Base-by-base conservation (phyloP, 1,140 invertebrate genomes). In the Eumaeus atala region DNA sequence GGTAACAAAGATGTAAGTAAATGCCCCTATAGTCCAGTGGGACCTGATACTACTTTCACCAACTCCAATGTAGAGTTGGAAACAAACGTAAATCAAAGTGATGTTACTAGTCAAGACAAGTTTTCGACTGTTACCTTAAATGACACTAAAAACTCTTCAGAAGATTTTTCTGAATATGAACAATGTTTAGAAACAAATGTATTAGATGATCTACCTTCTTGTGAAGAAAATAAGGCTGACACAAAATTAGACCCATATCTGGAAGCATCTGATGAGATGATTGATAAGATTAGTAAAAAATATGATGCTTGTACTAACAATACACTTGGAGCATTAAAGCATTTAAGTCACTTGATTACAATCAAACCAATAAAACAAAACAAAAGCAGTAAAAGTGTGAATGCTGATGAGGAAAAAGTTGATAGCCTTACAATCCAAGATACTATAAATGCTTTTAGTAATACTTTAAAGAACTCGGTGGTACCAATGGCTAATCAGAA, bases 301-400 rank as follows among this genome's bases (percentile, higher is more conserved):
- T 37, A 55, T 56, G 60, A 56, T 28, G 61, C 33, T 42, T 37
- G 11, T 28, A 9, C 56, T 17, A 59, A 64, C 54, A 64, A 61
- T 18, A 62, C 76, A 42, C 56, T 80, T 54, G 64, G 64, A 52
- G 71, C 64, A 1, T 65, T 82, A 44, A 80, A 80, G 66, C 72
- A 68, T 59, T 65, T 84, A 51, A 77, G 78, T 64, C 71, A 75
- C 62, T 63, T 76, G 9, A 72, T 79, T 48, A 81, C 76, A 34
- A 59, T 84, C 2, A 84, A 84, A 60, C 51, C 68, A 28, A 53
- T 76, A 49, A 53, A 49, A 58, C 57, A 64, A 44, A 38, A 9
- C 9, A 56, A 66, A 38, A 18, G 21, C 9, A 1, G 47, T 56
- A 51, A 57, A 14, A 8, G 14, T 17, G 17, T 16, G 9, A 16